Conservation (phyloP, 1,140 invertebrate genomes). For the Megalopta genalis region DNA sequence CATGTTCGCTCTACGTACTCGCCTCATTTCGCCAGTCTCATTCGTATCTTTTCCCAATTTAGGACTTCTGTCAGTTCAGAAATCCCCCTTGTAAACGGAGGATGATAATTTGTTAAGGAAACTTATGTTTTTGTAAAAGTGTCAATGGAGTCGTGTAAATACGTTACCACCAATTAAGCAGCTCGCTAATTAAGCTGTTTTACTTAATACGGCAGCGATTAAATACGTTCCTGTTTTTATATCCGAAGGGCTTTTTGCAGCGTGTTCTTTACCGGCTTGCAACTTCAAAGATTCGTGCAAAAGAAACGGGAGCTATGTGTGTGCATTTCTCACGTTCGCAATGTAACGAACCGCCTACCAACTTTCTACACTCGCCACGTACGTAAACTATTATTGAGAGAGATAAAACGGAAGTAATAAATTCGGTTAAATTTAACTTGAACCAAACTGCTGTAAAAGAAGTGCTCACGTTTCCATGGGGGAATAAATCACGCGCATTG, state of each 20-base stretch:
- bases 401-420: constrained; percentile 31
- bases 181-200: neutral
- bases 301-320: constrained; percentile 13
- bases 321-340: constrained; percentile 40
- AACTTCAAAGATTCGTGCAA: neutral
- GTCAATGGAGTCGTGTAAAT: neutral
- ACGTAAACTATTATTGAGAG: constrained; percentile 12
- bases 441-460: neutral
- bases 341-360: constrained; percentile 2
- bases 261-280: neutral
- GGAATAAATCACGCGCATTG: no score
- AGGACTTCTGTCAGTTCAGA: no score
- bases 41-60: no score
- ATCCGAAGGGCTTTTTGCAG: neutral
- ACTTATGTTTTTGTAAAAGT: neutral
- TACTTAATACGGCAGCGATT: neutral
- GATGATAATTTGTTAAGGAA: no score
- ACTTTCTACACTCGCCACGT: constrained; percentile 30
- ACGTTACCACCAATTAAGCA: neutral
- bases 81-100: no score
- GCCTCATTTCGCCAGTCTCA: no score
- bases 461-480: no score
- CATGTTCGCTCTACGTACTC: no score
- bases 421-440: neutral
- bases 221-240: neutral